Evolutionary conservation across 2,797 vertebrate genomes (phyloP).

Genomic region (Macroramphosus scolopax): DNA sequence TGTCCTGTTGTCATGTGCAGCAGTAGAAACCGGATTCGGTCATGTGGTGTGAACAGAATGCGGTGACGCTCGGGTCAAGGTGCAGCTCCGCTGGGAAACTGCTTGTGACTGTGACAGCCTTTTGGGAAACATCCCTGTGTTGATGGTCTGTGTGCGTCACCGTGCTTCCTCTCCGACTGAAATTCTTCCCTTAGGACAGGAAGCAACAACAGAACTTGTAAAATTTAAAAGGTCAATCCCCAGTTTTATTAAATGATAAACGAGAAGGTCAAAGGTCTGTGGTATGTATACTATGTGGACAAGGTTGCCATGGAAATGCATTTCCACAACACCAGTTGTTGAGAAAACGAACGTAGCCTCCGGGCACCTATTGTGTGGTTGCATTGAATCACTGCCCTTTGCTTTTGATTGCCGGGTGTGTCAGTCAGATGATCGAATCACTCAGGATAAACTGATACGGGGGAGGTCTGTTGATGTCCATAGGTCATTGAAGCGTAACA

Average conservation of each 20-base stretch:
- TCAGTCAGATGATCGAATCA: slow-evolving; percentile 17
- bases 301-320: slow-evolving; percentile 44
- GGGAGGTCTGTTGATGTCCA: slow-evolving; percentile 8
- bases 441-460: slow-evolving; percentile 44
- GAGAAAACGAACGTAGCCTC: slow-evolving; percentile 35
- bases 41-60: slow-evolving; percentile 3
- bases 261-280: slow-evolving; percentile 31
- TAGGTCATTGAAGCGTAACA: background rate
- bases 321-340: slow-evolving; percentile 32
- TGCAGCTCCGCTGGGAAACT: slow-evolving; percentile 7
- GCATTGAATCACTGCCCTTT: slow-evolving; percentile 41
- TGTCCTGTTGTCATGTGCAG: background rate
- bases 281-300: slow-evolving; percentile 12
- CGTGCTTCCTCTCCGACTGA: slow-evolving; percentile 1
- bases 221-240: background rate
- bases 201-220: slow-evolving; percentile 19
- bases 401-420: slow-evolving; percentile 44
- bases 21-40: slow-evolving; percentile 10
- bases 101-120: background rate
- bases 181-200: slow-evolving; percentile 9
- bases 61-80: slow-evolving; percentile 8
- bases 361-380: slow-evolving; percentile 27
- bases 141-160: slow-evolving; percentile 8
- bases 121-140: slow-evolving; percentile 2
- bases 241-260: slow-evolving; percentile 21